Percentiles rank a stretch among this genome's conserved stretches.
Evolutionary conservation across 2,888 invertebrate species (phyloP).

Genomic region (Chloroclystis v-ata): DNA sequence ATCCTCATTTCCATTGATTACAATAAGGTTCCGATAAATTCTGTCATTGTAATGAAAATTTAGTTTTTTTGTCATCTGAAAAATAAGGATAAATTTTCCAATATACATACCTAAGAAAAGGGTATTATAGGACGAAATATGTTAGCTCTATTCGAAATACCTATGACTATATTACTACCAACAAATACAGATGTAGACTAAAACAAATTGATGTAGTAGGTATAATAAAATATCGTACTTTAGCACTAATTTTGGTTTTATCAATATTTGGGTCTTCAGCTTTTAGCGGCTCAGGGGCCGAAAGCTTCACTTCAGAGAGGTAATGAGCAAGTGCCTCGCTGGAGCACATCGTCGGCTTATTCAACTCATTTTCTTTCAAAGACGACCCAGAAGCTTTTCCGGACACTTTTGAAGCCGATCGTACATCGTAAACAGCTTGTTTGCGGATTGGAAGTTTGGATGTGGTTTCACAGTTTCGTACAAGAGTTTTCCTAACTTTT

Average conservation of each 20-base stretch:
- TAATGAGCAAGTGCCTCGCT: conserved; percentile 61
- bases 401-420: conserved; percentile 32
- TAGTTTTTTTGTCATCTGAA: conserved; percentile 64
- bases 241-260: conserved; percentile 41
- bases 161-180: too few species aligned
- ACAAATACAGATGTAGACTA: too few species aligned
- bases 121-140: too few species aligned
- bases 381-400: conserved; percentile 26
- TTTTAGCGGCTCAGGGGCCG: conserved; percentile 34
- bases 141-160: too few species aligned
- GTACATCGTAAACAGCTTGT: conserved; percentile 42
- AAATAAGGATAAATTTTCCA: too few species aligned
- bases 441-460: conserved; percentile 35
- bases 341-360: conserved; percentile 58
- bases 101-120: too few species aligned
- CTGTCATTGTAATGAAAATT: conserved; percentile 70
- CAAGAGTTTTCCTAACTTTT: conserved; percentile 63
- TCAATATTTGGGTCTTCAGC: conserved; percentile 44
- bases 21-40: conserved; percentile 67
- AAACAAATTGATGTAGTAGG: too few species aligned
- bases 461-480: conserved; percentile 57
- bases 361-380: conserved; percentile 43
- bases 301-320: conserved; percentile 48
- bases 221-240: conserved; percentile 38
- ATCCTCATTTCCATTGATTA: conserved; percentile 57